phyloP scores from a whole-genome alignment of 2,113 vertebrate genomes.

The Antechinus flavipes region DNA sequence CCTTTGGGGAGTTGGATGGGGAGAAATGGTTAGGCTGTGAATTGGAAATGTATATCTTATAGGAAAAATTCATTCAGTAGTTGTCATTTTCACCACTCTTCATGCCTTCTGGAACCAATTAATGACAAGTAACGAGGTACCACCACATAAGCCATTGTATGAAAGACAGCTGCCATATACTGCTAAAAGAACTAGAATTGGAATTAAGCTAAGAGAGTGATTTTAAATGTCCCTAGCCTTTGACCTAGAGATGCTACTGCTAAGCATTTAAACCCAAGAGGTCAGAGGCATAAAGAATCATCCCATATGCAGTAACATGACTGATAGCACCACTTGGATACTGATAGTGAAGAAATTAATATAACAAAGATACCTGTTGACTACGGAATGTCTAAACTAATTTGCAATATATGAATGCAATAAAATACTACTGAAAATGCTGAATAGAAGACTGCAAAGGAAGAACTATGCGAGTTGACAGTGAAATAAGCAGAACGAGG shows the following conservation, averaged over 20 bases:
- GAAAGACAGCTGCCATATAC: background rate
- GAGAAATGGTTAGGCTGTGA: no score
- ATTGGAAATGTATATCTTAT: no score
- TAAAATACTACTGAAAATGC: background rate
- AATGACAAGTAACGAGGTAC: no score
- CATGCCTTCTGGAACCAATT: no score
- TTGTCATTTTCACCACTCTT: no score
- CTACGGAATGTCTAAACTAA: background rate
- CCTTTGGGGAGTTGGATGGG: no score
- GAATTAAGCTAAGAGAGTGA: background rate
- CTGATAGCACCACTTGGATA: background rate
- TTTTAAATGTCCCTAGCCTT: background rate
- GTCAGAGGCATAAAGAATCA: background rate
- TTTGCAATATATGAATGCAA: background rate
- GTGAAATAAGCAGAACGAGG: background rate
- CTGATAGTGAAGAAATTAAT: background rate
- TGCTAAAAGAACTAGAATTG: background rate
- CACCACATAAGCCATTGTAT: background rate
- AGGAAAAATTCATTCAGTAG: no score
- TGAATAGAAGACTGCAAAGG: background rate
- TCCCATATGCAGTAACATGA: background rate
- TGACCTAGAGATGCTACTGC: background rate
- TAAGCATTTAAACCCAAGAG: background rate
- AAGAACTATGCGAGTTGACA: background rate
- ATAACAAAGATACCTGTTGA: background rate